A percentile compares a stretch with the other conserved stretches of the same genome.
phyloP scores from a whole-genome alignment of 2,797 vertebrate species.

The Knipowitschia caucasica region DNA sequence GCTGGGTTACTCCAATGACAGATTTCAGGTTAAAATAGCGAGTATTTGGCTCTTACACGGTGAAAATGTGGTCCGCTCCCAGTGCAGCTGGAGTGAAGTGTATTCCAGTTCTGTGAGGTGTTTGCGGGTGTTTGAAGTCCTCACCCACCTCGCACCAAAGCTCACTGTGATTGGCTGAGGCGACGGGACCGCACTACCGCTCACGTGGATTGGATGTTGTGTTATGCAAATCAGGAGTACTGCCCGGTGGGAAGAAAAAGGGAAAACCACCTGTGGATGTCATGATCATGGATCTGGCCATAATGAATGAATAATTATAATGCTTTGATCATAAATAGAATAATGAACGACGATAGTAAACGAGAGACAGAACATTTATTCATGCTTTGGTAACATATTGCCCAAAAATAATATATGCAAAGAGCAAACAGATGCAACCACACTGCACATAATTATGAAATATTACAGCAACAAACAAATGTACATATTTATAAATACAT shows the following conservation, averaged over 20 bases:
- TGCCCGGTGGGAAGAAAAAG: conserved; percentile 29
- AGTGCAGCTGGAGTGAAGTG: conserved; percentile 9
- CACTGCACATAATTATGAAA: no score
- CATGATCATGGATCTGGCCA: no score
- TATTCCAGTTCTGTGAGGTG: no score
- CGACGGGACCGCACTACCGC: conserved; percentile 30
- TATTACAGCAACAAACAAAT: no score
- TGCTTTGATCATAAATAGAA: no score
- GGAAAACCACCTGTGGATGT: background rate
- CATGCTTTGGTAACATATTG: no score
- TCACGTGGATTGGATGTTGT: conserved; percentile 55
- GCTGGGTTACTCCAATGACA: background rate
- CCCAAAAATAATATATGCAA: no score
- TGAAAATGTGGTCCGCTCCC: background rate
- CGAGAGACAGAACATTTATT: no score
- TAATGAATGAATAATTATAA: no score
- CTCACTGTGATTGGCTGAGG: conserved; percentile 57
- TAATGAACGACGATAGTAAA: no score
- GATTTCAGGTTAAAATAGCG: background rate
- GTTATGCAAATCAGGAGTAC: conserved; percentile 37
- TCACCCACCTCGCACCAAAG: conserved; percentile 41
- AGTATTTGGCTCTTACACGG: background rate
- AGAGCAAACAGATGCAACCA: no score
- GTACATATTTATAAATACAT: no score
- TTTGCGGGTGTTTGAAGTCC: conserved; percentile 46